Conservation (phyloP, 2,797 vertebrate species). For the Fistularia tabacaria region DNA sequence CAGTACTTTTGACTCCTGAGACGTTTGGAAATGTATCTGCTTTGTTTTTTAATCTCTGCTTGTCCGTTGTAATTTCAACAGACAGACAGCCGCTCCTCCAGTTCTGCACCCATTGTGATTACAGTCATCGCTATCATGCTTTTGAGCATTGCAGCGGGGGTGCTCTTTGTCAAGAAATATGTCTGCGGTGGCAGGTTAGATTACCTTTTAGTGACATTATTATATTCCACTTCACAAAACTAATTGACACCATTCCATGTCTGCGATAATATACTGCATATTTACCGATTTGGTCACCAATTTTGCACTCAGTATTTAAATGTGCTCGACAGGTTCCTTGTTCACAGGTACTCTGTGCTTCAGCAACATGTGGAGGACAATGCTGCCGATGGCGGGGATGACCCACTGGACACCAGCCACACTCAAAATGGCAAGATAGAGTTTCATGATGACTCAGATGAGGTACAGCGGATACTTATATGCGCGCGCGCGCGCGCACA, state of each 20-base stretch:
- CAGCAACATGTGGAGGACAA: conserved; percentile 84
- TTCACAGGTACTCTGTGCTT: conserved; percentile 90
- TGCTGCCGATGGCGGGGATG: conserved; percentile 75
- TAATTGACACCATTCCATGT: background rate
- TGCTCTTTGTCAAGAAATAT: conserved; percentile 89
- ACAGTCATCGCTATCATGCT: conserved; percentile 80
- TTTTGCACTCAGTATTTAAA: conserved; percentile 3
- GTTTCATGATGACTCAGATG: conserved; percentile 92
- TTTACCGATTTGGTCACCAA: no score
- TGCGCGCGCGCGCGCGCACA: no score
- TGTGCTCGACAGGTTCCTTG: conserved; percentile 81
- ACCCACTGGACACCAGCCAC: conserved; percentile 71
- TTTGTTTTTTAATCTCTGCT: background rate
- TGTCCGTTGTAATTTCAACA: conserved; percentile 36
- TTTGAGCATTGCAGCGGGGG: conserved; percentile 70
- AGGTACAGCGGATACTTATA: conserved; percentile 70
- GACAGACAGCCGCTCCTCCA: conserved; percentile 61
- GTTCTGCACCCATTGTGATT: conserved; percentile 74
- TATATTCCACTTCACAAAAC: background rate
- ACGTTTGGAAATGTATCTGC: no score
- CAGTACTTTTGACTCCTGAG: conserved; percentile 24
- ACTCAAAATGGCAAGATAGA: conserved; percentile 72
- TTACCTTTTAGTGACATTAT: background rate
- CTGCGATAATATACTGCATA: background rate
- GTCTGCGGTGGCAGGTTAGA: conserved; percentile 91